phyloP scores from a whole-genome alignment of 2,113 vertebrate genomes.

The Rhynchomys soricoides region DNA sequence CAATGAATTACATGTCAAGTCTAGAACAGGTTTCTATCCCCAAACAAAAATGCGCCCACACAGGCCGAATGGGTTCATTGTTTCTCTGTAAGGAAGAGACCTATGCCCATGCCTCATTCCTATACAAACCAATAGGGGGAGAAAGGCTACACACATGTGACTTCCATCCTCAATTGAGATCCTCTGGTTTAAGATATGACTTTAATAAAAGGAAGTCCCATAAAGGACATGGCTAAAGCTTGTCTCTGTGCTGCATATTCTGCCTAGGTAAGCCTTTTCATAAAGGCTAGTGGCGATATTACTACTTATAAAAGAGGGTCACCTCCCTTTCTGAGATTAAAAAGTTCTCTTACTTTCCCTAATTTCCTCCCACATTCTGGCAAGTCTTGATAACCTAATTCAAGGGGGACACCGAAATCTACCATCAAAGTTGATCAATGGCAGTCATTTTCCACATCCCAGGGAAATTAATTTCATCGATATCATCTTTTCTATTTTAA shows the following conservation, averaged over 20 bases:
- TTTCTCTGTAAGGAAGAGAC: neutral
- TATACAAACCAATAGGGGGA: neutral
- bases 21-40: neutral
- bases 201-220: neutral
- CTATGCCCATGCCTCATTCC: neutral
- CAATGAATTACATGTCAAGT: neutral
- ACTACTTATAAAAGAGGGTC: neutral
- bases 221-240: neutral
- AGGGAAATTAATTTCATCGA: constrained; percentile 63
- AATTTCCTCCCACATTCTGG: constrained; percentile 49
- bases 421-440: constrained; percentile 57
- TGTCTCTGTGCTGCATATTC: neutral
- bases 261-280: neutral
- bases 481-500: constrained; percentile 57
- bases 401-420: constrained; percentile 29
- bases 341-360: constrained; percentile 51
- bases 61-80: neutral
- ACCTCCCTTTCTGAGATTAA: constrained; percentile 21
- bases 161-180: neutral
- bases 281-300: neutral
- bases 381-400: constrained; percentile 56
- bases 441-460: neutral
- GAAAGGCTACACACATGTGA: accelerated
- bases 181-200: neutral
- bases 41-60: neutral